Base-by-base conservation (phyloP, 2,113 vertebrate species). In the Callopanchax toddi region DNA sequence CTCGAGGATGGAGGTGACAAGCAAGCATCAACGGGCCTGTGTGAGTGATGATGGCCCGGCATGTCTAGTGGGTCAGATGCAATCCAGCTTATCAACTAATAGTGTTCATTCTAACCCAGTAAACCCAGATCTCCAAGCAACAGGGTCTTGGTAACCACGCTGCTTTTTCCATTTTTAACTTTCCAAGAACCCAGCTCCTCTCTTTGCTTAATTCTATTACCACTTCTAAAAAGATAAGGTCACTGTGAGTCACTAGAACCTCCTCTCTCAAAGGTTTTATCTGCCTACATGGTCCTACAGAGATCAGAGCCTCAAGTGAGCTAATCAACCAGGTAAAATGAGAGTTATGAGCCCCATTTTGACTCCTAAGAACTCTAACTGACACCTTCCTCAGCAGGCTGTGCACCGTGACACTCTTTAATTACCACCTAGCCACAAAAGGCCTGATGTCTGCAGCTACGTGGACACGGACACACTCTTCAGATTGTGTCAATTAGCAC, bases 41-140 rank as follows among this genome's bases (percentile, higher is more conserved):
- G 60, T 77, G 87, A 87, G 86, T 86, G 90, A 85, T 79, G 79
- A 83, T 36, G 34, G 51, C 26, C n/a, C 23, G 65, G 76, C 53
- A 85, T 83, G 63, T 60, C 40, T 36, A 58, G 73, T 64, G 74
- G 68, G 71, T 52, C 40, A 17, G 39, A 22, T 9, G 29, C 29
- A 32, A 58, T 63, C 50, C 59, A 76, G 40, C 29, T 69, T 65
- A 56, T 39, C 37, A 56, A 64, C 65, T 71, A 55, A 78, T 60
- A 46, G 32, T 53, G 48, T 54, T 45, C 51, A 32, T 60, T 36
- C 52, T 61, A 23, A 18, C 39, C 40, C 63, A 18, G 23, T 66
- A n/a, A 60, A 55, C 59, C 25, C 40, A 50, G 60, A 42, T 43
- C 34, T 68, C 67, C 12, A 60, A n/a, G 11, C 74, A 71, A 54